A percentile compares a stretch with the other conserved stretches of the same genome.
Conservation (phyloP, 2,888 invertebrate genomes). For the Anodontia alba region DNA sequence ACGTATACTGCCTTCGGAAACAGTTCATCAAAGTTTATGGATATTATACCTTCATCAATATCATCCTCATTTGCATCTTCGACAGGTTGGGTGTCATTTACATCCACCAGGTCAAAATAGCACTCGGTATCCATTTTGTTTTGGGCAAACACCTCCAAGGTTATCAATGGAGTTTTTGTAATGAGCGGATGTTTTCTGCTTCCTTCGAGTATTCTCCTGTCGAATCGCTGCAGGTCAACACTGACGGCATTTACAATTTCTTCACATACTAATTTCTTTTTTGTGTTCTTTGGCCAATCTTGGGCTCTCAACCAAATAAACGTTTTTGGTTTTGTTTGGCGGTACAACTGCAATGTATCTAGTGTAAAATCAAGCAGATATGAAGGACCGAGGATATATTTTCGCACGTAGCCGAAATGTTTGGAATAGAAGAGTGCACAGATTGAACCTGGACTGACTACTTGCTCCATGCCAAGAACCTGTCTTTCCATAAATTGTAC, state of each 20-base stretch:
- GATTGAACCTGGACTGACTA: conserved; percentile 39
- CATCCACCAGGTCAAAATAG: conserved; percentile 51
- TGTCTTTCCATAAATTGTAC: conserved; percentile 36
- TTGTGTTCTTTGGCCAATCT: conserved; percentile 22
- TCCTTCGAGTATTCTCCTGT: conserved; percentile 33
- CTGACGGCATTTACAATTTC: conserved; percentile 46
- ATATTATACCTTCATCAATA: not conserved
- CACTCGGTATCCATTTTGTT: conserved; percentile 5
- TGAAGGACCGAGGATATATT: conserved; percentile 42
- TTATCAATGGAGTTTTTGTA: conserved; percentile 38
- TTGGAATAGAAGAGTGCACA: conserved; percentile 42
- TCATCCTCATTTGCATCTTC: conserved; percentile 33
- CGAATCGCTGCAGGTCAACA: conserved; percentile 47
- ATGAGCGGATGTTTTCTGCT: conserved; percentile 46
- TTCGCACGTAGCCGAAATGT: conserved; percentile 43
- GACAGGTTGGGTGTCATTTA: conserved; percentile 28
- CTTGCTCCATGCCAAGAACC: conserved; percentile 30
- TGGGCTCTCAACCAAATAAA: conserved; percentile 50
- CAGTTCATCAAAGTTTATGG: conserved; percentile 11
- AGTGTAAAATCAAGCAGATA: conserved; percentile 47
- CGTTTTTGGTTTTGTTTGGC: conserved; percentile 35
- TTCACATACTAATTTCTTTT: conserved; percentile 29
- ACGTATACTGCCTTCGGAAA: conserved; percentile 16
- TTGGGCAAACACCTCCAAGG: conserved; percentile 50
- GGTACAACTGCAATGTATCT: conserved; percentile 52